These are phyloP conservation scores for Tubulanus polymorphus DNA, from an alignment of 2,888 invertebrate genomes.

Conservation along the genomic window DNA sequence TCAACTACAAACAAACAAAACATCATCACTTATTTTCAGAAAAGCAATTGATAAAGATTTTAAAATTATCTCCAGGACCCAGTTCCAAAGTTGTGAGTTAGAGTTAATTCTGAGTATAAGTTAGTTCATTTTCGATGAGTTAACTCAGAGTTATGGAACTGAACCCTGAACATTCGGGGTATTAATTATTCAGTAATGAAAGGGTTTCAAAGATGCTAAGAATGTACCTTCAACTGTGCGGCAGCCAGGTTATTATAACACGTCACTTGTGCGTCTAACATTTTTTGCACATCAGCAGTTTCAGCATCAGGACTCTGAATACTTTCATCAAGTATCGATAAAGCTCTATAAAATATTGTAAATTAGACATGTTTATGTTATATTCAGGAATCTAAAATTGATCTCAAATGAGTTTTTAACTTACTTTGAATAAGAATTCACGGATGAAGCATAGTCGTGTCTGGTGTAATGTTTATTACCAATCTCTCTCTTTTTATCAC, in stretches of 20 bases:
- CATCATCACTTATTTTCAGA: background rate
- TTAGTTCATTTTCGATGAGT: too few relatives aligned
- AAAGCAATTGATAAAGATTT: background rate
- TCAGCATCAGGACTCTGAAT: conserved; percentile 38
- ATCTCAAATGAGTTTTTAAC: too few relatives aligned
- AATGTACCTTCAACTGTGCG: conserved; percentile 73
- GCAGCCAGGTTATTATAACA: conserved; percentile 90
- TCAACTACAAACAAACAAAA: conserved; percentile 52
- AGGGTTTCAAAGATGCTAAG: background rate
- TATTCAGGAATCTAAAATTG: too few relatives aligned
- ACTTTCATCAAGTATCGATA: conserved; percentile 68
- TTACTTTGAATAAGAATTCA: conserved; percentile 72
- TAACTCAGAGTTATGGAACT: too few relatives aligned
- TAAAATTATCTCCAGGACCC: too few relatives aligned
- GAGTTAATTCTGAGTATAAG: too few relatives aligned
- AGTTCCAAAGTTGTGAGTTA: too few relatives aligned
- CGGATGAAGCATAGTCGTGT: conserved; percentile 73
- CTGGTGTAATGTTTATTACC: conserved; percentile 90
- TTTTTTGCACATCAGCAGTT: conserved; percentile 62
- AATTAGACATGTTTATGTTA: too few relatives aligned
- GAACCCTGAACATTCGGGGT: too few relatives aligned
- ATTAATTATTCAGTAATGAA: too few relatives aligned
- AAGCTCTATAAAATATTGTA: conserved; percentile 59
- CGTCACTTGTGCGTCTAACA: conserved; percentile 76
- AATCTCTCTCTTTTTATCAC: conserved; percentile 72